Evolutionary conservation across 2,797 vertebrate genomes (phyloP).

Genomic region (Rhyacichthys aspro): DNA sequence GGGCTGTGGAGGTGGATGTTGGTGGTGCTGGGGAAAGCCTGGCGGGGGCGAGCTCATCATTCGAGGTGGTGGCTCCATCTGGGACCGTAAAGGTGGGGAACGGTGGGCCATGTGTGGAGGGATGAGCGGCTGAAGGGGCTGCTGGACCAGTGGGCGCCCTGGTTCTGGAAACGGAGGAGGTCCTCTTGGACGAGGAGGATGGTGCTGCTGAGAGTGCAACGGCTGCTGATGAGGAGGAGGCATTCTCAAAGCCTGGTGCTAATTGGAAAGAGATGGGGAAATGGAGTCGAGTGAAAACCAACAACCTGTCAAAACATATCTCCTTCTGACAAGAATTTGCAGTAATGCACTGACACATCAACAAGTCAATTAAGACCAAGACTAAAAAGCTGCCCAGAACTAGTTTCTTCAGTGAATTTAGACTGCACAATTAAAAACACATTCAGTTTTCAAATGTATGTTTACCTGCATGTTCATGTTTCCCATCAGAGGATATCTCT

Average conservation of each 20-base stretch:
- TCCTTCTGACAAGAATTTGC: conserved; percentile 26
- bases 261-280: conserved; percentile 48
- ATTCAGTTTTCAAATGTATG: conserved; percentile 5
- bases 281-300: conserved; percentile 39
- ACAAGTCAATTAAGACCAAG: conserved; percentile 39
- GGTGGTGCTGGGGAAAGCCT: conserved; percentile 77
- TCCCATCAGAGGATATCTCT: conserved; percentile 85
- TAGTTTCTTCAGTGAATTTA: conserved; percentile 1
- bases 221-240: conserved; percentile 72
- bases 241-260: conserved; percentile 71
- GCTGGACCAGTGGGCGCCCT: conserved; percentile 72
- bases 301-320: conserved; percentile 58
- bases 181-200: conserved; percentile 79
- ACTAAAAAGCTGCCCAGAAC: not conserved
- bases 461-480: conserved; percentile 89
- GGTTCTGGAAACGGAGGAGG: conserved; percentile 80
- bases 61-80: conserved; percentile 83
- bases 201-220: conserved; percentile 74
- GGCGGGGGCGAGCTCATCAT: conserved; percentile 87
- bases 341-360: conserved; percentile 29
- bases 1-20: conserved; percentile 85
- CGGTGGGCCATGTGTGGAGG: conserved; percentile 88
- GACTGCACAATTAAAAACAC: too few relatives aligned
- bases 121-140: conserved; percentile 90
- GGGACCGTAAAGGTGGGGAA: conserved; percentile 85